These are phyloP conservation scores for Picathartes gymnocephalus DNA, from an alignment of 2,113 vertebrate genomes.

Conservation along the genomic window DNA sequence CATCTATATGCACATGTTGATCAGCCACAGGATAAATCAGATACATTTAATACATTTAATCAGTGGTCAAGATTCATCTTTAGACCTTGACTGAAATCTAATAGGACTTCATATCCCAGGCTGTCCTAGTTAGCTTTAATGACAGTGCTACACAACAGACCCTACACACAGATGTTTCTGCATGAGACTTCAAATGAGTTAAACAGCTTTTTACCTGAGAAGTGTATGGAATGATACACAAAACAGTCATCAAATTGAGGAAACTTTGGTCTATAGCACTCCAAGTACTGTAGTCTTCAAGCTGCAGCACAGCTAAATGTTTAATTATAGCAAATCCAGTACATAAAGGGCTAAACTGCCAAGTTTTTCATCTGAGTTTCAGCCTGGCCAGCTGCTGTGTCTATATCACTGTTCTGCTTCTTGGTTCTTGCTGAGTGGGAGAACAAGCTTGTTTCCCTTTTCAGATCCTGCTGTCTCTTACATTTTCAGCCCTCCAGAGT, in stretches of 20 bases:
- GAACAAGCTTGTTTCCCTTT: background rate
- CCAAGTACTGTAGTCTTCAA: background rate
- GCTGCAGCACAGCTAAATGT: background rate
- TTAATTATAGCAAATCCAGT: background rate
- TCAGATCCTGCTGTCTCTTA: background rate
- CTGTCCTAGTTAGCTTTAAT: background rate
- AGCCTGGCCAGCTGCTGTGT: background rate
- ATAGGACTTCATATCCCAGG: background rate
- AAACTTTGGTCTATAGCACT: background rate
- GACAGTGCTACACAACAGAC: background rate
- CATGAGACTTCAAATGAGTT: background rate
- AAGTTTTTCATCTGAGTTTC: background rate
- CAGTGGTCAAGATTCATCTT: background rate
- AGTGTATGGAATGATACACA: background rate
- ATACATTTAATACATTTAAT: background rate
- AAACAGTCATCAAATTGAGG: background rate
- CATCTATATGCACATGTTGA: background rate
- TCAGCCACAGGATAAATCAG: background rate
- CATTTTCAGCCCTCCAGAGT: background rate
- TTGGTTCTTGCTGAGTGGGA: background rate
- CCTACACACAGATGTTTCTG: background rate
- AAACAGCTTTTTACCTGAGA: background rate
- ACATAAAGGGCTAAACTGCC: background rate
- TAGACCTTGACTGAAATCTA: background rate
- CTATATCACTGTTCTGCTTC: background rate